phyloP scores from a whole-genome alignment of 2,113 vertebrate genomes.

The Rhinolophus sinicus region DNA sequence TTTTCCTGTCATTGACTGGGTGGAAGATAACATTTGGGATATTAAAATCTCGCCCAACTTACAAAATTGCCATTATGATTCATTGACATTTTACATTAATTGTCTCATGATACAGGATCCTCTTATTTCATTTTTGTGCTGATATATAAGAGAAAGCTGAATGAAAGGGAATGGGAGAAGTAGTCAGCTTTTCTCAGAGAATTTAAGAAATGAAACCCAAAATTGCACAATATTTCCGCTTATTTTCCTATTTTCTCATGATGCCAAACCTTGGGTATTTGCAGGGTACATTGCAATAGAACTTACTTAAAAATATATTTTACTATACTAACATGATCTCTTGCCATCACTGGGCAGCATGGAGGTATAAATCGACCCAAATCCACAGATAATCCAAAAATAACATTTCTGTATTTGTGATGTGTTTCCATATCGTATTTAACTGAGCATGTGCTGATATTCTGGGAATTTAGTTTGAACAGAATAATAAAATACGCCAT shows the following conservation, averaged over 20 bases:
- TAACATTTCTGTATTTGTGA: background rate
- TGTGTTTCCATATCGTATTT: background rate
- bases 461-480: background rate
- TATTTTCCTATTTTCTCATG: background rate
- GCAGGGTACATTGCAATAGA: background rate
- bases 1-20: background rate
- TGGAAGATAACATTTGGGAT: conserved; percentile 34
- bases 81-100: background rate
- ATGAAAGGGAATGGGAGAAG: background rate
- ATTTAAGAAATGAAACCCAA: conserved; percentile 19
- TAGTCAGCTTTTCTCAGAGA: background rate
- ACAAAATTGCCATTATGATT: conserved; percentile 21
- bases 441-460: background rate
- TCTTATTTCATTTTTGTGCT: conserved; percentile 23
- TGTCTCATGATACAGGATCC: background rate
- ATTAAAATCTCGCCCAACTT: background rate
- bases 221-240: background rate
- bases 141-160: background rate
- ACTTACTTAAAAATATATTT: conserved; percentile 18
- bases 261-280: background rate
- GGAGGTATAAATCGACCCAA: background rate
- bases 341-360: background rate
- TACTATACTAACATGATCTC: background rate
- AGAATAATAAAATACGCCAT: background rate
- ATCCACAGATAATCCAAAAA: background rate